Conservation (phyloP, 2,888 invertebrate species). For the Ennomos erosarius region DNA sequence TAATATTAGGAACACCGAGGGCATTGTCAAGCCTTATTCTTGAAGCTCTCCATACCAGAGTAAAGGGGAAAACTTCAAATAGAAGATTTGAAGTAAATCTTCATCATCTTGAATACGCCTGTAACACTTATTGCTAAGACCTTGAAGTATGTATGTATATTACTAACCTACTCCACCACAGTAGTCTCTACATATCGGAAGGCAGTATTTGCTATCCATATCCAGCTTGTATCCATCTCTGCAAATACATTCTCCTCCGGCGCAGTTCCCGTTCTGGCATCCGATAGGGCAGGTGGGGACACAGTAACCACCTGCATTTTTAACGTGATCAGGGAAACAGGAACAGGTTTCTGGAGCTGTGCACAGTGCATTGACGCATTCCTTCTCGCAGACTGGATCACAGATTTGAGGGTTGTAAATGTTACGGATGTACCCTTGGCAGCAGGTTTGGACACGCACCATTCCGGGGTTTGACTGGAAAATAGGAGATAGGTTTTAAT, state of each 20-base stretch:
- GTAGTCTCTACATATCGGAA: constrained; percentile 82
- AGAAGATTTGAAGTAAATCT: too few relatives aligned
- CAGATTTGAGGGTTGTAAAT: constrained; percentile 83
- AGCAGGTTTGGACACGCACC: constrained; percentile 89
- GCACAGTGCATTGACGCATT: constrained; percentile 87
- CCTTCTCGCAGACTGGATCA: constrained; percentile 85
- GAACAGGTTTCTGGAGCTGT: constrained; percentile 87
- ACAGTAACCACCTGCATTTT: constrained; percentile 82
- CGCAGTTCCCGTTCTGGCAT: constrained; percentile 88
- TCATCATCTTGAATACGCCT: too few relatives aligned
- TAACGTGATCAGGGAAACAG: constrained; percentile 86
- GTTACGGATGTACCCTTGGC: constrained; percentile 88
- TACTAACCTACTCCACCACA: constrained; percentile 80
- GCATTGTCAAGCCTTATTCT: too few relatives aligned
- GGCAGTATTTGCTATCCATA: constrained; percentile 84
- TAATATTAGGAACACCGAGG: too few relatives aligned
- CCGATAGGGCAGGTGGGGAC: constrained; percentile 88
- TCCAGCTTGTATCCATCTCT: constrained; percentile 85
- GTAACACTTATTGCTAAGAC: too few relatives aligned
- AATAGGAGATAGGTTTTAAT: not conserved
- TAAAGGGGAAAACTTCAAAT: too few relatives aligned
- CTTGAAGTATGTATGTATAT: too few relatives aligned
- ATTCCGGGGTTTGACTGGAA: constrained; percentile 85
- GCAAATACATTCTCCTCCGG: constrained; percentile 87
- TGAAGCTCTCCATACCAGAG: too few relatives aligned